phyloP scores from a whole-genome alignment of 1,140 invertebrate genomes.

The Gonatopus flavifemur region DNA sequence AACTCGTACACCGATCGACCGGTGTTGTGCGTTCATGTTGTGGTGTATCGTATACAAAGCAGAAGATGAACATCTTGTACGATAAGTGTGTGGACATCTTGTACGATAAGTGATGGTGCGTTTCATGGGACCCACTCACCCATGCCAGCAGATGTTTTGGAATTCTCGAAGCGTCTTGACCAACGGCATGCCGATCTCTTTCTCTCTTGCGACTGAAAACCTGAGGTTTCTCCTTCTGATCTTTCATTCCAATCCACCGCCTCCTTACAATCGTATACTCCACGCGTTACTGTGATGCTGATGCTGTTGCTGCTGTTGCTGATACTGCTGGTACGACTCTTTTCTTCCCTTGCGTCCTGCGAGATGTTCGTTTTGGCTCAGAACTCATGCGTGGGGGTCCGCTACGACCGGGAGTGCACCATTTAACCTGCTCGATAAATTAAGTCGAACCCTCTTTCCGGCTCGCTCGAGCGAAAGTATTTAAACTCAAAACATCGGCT shows the following conservation, averaged over 20 bases:
- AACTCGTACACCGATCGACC: no score
- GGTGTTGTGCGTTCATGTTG: no score
- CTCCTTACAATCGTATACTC: constrained; percentile 11
- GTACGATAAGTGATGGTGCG: constrained; percentile 3
- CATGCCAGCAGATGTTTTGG: constrained; percentile 36
- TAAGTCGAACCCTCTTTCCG: constrained; percentile 37
- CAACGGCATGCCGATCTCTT: neutral
- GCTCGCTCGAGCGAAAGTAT: constrained; percentile 33
- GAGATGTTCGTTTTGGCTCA: no score
- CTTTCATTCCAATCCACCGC: constrained; percentile 21
- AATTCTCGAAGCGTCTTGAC: constrained; percentile 32
- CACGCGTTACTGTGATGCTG: constrained; percentile 25
- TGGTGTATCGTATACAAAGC: neutral
- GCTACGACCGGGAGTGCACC: no score
- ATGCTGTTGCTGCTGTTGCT: constrained; percentile 28
- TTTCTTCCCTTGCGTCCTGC: no score
- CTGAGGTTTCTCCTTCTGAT: no score
- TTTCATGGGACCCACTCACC: constrained; percentile 24
- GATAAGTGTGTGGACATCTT: neutral
- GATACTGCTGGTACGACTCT: no score
- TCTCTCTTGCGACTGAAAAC: neutral
- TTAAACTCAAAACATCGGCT: constrained; percentile 34
- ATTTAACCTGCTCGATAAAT: constrained; percentile 42
- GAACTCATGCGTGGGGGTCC: constrained; percentile 1
- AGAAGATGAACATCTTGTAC: neutral